Base-by-base conservation (phyloP, 2,797 vertebrate genomes). In the Darevskia mixta region DNA sequence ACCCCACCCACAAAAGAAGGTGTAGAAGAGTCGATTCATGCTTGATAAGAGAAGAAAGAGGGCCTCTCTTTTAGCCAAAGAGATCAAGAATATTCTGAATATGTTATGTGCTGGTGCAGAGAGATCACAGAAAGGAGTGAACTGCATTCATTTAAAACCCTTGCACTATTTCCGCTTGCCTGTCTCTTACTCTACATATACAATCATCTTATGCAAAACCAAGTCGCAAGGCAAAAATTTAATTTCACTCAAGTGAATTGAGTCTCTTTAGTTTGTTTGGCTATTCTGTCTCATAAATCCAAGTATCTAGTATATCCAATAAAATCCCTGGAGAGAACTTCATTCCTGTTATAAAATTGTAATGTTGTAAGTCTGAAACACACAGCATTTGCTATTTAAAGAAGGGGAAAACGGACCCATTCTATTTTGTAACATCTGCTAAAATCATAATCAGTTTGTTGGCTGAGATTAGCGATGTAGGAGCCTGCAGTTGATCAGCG, bases 401-500 rank as follows among this genome's bases (percentile, higher is more conserved):
- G 85, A 87, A 90, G 0, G 1, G 2, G 64, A 17, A 86, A 58
- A 20, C 66, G 87, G 86, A 92, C 75, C 82, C 79, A 88, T 83
- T 89, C 90, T 85, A 85, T 83, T 93, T 88, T 83, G 88, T 84
- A 94, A 92, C 88, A 92, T 93, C 91, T 94, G 92, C 91, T 91
- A 86, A 90, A 94, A 94, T 89, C 89, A 90, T 86, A 92, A 71
- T 85, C 86, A 85, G 49, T 84, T 79, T 90, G 38, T 73, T 92
- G 90, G 86, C 85, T 84, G 29, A 90, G 88, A 85, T 94, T 95
- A 93, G 89, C 94, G 93, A 82, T 5, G 84, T 61, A 77, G 93
- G 90, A 94, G 92, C 82, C 91, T 96, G 91, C 89, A 94, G 87
- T 91, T 96, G 95, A 94, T 95, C 93, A 95, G 83, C 0, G 3